Percentiles rank a stretch among this genome's conserved stretches.
Evolutionary conservation across 2,113 vertebrate species (phyloP).

Genomic region (Cervus canadensis): DNA sequence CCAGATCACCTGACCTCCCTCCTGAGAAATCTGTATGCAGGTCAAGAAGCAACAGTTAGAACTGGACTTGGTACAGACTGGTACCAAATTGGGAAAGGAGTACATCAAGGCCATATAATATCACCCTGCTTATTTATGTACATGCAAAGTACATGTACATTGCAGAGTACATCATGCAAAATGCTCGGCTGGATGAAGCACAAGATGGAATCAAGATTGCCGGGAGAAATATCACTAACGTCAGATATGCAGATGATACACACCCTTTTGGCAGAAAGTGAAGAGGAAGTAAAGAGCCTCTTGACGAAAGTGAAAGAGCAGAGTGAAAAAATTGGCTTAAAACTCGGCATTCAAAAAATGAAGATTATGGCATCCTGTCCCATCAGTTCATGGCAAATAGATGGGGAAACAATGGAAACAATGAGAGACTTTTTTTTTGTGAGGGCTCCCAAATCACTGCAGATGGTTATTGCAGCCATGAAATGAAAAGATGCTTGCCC

Average conservation of each 20-base stretch:
- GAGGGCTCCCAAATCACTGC: neutral
- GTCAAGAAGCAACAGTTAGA: neutral
- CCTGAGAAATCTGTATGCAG: too few species aligned
- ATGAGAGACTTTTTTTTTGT: too few species aligned
- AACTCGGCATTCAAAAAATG: too few species aligned
- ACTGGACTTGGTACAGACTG: too few species aligned
- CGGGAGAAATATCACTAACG: neutral
- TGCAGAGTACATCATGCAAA: neutral
- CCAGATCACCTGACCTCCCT: too few species aligned
- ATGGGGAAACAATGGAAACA: too few species aligned
- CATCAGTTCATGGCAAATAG: too few species aligned
- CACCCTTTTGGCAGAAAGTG: neutral
- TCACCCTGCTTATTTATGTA: neutral
- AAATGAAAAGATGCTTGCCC: neutral
- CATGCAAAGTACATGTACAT: too few species aligned
- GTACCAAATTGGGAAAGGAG: too few species aligned
- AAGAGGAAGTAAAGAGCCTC: neutral
- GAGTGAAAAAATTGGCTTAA: neutral
- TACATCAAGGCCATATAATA: too few species aligned
- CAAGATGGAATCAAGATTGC: neutral
- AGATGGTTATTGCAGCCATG: neutral
- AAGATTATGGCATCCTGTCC: too few species aligned
- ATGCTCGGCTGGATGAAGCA: neutral
- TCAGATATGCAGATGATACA: neutral
- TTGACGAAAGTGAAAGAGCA: neutral